Base-by-base conservation (phyloP, 2,797 vertebrate species). In the Natrix natrix region DNA sequence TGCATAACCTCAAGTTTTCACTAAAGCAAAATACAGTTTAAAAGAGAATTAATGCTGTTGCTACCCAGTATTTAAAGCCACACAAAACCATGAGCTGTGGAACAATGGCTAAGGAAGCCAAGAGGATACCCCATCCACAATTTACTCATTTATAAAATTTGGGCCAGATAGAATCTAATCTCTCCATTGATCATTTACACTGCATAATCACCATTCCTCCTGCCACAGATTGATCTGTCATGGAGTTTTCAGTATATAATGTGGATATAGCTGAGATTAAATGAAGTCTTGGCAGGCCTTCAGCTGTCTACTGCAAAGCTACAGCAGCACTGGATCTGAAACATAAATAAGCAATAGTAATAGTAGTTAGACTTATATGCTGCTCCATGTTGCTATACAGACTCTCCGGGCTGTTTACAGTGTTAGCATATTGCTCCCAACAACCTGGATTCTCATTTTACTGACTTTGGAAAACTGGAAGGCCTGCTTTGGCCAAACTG, bases 1-100 rank as follows among this genome's bases (percentile, higher is more conserved):
- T 97, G 94, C 92, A 60, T 97, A 97, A 97, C 96, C 96, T 97
- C 95, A 97, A 96, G 96, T 94, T 96, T 96, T 83, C 2, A 10
- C 92, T 94, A 90, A 95, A 96, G 94, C 95, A 91, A 93, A 97
- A 95, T 96, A 93, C 83, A 91, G 92, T 93, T 95, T 94, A 86
- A 93, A 56, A 59, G 93, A 93, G 93, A 93, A 96, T 93, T 63
- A 94, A 95, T 91, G 66, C 93, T 91, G 61, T 92, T 92, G 69
- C 92, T 94, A 93, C 88, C 89, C 66, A 52, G 59, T 22, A 94
- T 16, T 92, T 92, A 92, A 95, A 93, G 78, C 78, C 93, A 91
- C 90, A 91, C 95, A 95, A 93, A 63, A 88, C 89, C 94, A 69
- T 0, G 14, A 97, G 94, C 95, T 94, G 94, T 61, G 8, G 88